A percentile compares a stretch with the other conserved stretches of the same genome.
phyloP scores from a whole-genome alignment of 1,140 invertebrate genomes.

The Chlorops oryzae region DNA sequence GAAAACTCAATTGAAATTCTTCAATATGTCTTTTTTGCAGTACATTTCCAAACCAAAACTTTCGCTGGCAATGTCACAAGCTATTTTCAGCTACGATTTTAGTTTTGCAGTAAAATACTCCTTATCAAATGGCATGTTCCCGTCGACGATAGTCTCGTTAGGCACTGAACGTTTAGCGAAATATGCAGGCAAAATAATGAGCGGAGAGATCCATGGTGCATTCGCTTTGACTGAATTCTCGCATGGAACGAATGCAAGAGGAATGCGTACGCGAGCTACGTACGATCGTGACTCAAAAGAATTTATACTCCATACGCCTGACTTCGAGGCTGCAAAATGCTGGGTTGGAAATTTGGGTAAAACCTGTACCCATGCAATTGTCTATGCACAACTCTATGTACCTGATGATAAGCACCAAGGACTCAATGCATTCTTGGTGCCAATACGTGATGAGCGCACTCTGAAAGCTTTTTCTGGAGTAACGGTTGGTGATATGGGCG shows the following conservation, averaged over 20 bases:
- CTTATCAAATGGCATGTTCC: conserved; percentile 56
- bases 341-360: conserved; percentile 67
- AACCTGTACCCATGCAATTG: conserved; percentile 75
- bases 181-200: conserved; percentile 55
- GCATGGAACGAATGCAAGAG: conserved; percentile 80
- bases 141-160: conserved; percentile 51
- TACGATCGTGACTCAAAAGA: conserved; percentile 67
- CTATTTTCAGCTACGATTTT: conserved; percentile 66
- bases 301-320: conserved; percentile 75
- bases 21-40: conserved; percentile 47
- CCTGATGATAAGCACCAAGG: conserved; percentile 69
- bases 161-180: conserved; percentile 58
- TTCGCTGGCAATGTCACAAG: conserved; percentile 49
- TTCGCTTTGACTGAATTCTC: conserved; percentile 82
- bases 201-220: conserved; percentile 60
- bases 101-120: conserved; percentile 59
- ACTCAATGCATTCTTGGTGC: conserved; percentile 74
- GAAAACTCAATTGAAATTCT: conserved; percentile 18
- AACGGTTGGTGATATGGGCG: conserved; percentile 73
- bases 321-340: conserved; percentile 81
- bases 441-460: conserved; percentile 67
- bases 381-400: conserved; percentile 81
- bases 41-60: conserved; percentile 47
- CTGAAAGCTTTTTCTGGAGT: conserved; percentile 66
- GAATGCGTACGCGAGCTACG: conserved; percentile 74